phyloP scores from a whole-genome alignment of 2,888 invertebrate genomes.

The Imbricaverruca yamaguchii region DNA sequence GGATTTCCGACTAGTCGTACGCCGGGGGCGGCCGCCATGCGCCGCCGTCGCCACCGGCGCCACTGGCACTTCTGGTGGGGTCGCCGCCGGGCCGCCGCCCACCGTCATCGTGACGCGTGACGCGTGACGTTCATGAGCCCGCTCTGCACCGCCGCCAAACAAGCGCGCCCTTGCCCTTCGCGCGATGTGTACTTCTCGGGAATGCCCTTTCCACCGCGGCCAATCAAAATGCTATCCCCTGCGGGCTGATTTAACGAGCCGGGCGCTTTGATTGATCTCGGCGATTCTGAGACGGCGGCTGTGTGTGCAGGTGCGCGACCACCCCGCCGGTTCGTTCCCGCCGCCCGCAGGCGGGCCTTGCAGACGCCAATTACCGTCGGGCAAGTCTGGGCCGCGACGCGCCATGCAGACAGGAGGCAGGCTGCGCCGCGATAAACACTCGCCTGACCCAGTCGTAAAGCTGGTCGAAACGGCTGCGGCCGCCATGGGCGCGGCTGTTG shows the following conservation, averaged over 20 bases:
- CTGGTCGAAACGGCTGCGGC: neutral
- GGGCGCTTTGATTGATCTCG: neutral
- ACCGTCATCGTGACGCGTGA: neutral
- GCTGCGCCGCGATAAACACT: neutral
- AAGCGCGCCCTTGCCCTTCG: neutral
- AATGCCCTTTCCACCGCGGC: neutral
- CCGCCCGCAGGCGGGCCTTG: neutral
- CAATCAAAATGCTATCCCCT: neutral
- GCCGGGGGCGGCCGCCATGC: too few species aligned
- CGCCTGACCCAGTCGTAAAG: slow-evolving; percentile 1
- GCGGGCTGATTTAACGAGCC: neutral
- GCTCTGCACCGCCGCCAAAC: neutral
- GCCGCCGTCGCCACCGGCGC: neutral
- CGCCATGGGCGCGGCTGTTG: neutral
- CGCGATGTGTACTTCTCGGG: neutral
- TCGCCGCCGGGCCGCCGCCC: neutral
- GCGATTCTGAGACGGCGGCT: neutral
- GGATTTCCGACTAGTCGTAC: neutral
- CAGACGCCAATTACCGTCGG: neutral
- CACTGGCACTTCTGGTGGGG: neutral
- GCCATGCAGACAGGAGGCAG: neutral
- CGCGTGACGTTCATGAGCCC: neutral
- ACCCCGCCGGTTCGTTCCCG: neutral
- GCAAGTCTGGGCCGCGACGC: neutral
- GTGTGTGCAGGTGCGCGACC: neutral